Evolutionary conservation across 2,888 invertebrate genomes (phyloP).

Genomic region (Aplocera efformata): DNA sequence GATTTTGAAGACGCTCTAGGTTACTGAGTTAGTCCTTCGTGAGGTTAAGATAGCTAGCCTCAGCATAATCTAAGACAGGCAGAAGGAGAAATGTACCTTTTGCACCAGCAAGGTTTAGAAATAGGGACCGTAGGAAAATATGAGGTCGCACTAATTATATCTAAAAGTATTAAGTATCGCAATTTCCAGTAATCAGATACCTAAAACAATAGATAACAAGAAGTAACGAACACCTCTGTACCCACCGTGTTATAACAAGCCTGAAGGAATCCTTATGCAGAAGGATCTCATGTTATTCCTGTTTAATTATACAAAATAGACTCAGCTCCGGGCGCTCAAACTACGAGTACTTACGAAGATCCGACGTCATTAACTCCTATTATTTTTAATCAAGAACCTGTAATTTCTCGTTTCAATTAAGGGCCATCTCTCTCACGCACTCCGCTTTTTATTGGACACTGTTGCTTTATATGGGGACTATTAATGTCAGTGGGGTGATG

Average conservation of each 20-base stretch:
- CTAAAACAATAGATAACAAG: not conserved
- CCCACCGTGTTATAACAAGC: conserved; percentile 33
- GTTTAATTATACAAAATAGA: conserved; percentile 48
- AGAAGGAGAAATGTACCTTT: no score
- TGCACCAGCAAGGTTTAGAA: no score
- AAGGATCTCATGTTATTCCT: conserved; percentile 45
- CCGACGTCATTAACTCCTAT: conserved; percentile 44
- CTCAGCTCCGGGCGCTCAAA: conserved; percentile 41
- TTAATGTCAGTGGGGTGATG: conserved; percentile 62
- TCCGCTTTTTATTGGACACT: conserved; percentile 38
- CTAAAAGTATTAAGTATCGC: not conserved
- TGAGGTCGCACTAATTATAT: no score
- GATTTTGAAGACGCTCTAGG: no score
- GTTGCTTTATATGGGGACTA: conserved; percentile 44
- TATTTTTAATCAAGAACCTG: conserved; percentile 42
- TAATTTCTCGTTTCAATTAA: conserved; percentile 8
- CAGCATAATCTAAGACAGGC: no score
- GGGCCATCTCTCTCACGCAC: not conserved
- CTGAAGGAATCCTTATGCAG: conserved; percentile 2
- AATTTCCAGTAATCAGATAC: not conserved
- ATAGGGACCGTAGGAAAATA: no score
- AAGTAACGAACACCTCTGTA: conserved; percentile 2
- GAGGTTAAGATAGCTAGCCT: no score
- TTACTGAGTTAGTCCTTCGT: no score
- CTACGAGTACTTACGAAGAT: conserved; percentile 48